phyloP scores from a whole-genome alignment of 1,140 invertebrate genomes.

The Chelonus insularis region DNA sequence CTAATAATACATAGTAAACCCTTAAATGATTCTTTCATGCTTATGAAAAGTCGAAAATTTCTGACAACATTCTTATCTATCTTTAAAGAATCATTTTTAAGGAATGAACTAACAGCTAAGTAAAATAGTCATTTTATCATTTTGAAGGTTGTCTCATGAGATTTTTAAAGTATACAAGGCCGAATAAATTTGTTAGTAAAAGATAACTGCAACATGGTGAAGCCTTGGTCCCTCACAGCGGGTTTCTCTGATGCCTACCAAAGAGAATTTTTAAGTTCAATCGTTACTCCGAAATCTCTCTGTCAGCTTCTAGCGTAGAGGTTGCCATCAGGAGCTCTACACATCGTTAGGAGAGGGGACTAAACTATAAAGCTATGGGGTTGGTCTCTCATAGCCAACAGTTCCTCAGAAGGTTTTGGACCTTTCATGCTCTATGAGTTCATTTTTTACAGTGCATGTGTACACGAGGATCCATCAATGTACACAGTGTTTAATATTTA shows the following conservation, averaged over 20 bases:
- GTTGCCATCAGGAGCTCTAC: background rate
- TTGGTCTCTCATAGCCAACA: conserved; percentile 8
- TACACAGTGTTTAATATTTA: background rate
- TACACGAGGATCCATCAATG: no score
- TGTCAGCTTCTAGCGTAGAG: background rate
- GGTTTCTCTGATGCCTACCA: background rate
- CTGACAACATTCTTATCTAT: background rate
- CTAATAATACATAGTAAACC: background rate
- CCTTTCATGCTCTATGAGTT: background rate
- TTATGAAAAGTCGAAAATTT: background rate
- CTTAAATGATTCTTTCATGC: background rate
- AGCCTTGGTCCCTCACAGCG: background rate
- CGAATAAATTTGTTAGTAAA: background rate
- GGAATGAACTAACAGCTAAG: background rate
- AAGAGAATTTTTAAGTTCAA: background rate
- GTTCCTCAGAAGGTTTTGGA: background rate
- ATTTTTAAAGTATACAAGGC: background rate
- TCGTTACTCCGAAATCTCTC: background rate
- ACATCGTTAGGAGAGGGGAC: background rate
- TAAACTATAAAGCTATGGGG: conserved; percentile 11
- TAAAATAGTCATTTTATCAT: background rate
- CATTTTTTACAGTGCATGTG: background rate
- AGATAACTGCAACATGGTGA: background rate
- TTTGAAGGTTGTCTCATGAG: background rate
- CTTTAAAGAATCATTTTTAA: background rate